These are phyloP conservation scores for Macaria liturata DNA, from an alignment of 2,888 invertebrate species.

Conservation along the genomic window DNA sequence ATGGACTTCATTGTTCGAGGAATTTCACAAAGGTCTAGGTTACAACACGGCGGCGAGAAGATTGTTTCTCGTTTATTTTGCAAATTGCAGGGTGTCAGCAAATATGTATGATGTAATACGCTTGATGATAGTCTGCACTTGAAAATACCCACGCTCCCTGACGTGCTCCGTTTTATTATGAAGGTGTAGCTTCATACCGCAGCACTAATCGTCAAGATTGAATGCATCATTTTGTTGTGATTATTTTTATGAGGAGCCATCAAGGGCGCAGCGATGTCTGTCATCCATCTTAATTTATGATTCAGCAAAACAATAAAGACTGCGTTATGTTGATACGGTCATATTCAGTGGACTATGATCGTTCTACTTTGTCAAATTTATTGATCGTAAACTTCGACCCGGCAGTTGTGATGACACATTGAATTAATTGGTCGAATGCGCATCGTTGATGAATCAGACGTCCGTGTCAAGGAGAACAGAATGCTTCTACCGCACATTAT, in stretches of 20 bases:
- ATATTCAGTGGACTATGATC: conserved; percentile 42
- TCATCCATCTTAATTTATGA: conserved; percentile 61
- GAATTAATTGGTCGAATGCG: conserved; percentile 43
- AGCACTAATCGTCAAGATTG: conserved; percentile 43
- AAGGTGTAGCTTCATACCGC: conserved; percentile 38
- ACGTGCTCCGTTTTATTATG: conserved; percentile 37
- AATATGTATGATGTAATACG: conserved; percentile 25
- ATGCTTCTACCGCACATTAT: conserved; percentile 13
- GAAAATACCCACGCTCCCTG: conserved; percentile 29
- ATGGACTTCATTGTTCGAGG: conserved; percentile 35
- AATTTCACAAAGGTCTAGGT: conserved; percentile 32
- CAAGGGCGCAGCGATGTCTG: conserved; percentile 24
- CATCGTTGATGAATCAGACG: conserved; percentile 43
- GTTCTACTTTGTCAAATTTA: conserved; percentile 37
- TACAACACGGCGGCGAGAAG: conserved; percentile 23
- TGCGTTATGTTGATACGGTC: conserved; percentile 35
- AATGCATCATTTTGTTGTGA: conserved; percentile 60
- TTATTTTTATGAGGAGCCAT: conserved; percentile 49
- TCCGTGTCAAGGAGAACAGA: conserved; percentile 21
- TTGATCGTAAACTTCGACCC: conserved; percentile 46
- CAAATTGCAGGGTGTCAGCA: conserved; percentile 26
- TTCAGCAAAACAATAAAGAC: conserved; percentile 48
- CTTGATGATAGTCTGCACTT: conserved; percentile 31
- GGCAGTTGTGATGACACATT: conserved; percentile 48
- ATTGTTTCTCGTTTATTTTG: conserved; percentile 13